Evolutionary conservation across 1,140 invertebrate species (phyloP).

Genomic region (Papilio aristodemus): DNA sequence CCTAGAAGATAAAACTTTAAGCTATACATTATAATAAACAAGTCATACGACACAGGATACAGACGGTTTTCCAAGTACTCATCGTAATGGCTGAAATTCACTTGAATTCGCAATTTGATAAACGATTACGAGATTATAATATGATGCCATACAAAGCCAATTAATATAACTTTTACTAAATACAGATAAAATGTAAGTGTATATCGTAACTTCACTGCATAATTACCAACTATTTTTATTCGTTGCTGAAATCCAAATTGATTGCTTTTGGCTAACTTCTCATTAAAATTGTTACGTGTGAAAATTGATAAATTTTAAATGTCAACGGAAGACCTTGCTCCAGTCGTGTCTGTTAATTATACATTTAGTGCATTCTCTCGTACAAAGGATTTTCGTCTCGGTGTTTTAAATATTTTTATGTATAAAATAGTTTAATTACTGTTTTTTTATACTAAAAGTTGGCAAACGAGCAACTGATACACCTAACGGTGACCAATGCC

Average conservation of each 20-base stretch:
- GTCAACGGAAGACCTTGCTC: constrained; percentile 63
- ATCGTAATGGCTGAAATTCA: constrained; percentile 3
- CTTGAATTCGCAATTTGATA: constrained; percentile 26
- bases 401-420: neutral
- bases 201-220: neutral
- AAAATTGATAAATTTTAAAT: constrained; percentile 67
- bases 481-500: too few species aligned
- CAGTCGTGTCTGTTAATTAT: constrained; percentile 62
- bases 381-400: constrained; percentile 36
- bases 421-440: neutral
- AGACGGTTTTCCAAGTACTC: constrained; percentile 23
- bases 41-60: constrained; percentile 10
- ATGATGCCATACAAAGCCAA: neutral
- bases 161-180: constrained; percentile 25
- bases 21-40: constrained; percentile 35
- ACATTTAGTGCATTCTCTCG: constrained; percentile 40
- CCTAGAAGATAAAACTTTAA: constrained; percentile 43
- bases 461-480: too few species aligned
- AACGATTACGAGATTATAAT: constrained; percentile 23
- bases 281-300: constrained; percentile 63
- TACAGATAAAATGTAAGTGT: constrained; percentile 19
- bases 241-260: constrained; percentile 38
- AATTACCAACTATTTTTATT: constrained; percentile 28
- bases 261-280: constrained; percentile 41
- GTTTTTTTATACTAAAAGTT: too few species aligned